phyloP scores from a whole-genome alignment of 1,140 invertebrate species.

The Zophobas morio region DNA sequence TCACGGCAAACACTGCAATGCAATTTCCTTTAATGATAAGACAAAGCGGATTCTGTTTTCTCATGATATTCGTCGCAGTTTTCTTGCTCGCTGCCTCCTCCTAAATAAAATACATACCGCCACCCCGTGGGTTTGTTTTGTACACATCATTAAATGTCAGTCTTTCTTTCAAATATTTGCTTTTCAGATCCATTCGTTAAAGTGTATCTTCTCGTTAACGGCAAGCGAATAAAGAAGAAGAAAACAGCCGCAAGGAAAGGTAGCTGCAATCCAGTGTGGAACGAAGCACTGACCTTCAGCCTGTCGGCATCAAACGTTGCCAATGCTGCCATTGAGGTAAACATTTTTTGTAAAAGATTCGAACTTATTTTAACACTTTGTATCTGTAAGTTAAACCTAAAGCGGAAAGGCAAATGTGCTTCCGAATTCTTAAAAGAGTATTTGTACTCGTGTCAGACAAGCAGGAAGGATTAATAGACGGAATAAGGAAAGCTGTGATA shows the following conservation, averaged over 20 bases:
- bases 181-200: conserved; percentile 90
- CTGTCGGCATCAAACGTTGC: conserved; percentile 79
- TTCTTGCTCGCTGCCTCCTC: neutral
- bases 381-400: no score
- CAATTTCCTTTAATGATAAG: neutral
- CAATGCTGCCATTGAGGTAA: conserved; percentile 83
- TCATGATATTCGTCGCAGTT: neutral
- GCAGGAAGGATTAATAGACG: no score
- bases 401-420: no score
- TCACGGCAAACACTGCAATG: no score
- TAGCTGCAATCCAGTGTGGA: conserved; percentile 93
- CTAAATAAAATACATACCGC: neutral
- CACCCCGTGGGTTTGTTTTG: conserved; percentile 13
- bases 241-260: conserved; percentile 92
- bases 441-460: no score
- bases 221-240: conserved; percentile 88
- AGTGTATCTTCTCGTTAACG: conserved; percentile 89
- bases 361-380: no score
- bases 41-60: conserved; percentile 1
- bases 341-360: neutral
- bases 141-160: conserved; percentile 15
- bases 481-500: no score
- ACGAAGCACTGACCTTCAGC: conserved; percentile 94
- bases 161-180: conserved; percentile 51
- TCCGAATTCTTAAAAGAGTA: no score